Evolutionary conservation across 23 tunicate genomes (phyloP), one percentile per base, ranked within the genome.

Genomic region (Halocynthia aurantium): DNA sequence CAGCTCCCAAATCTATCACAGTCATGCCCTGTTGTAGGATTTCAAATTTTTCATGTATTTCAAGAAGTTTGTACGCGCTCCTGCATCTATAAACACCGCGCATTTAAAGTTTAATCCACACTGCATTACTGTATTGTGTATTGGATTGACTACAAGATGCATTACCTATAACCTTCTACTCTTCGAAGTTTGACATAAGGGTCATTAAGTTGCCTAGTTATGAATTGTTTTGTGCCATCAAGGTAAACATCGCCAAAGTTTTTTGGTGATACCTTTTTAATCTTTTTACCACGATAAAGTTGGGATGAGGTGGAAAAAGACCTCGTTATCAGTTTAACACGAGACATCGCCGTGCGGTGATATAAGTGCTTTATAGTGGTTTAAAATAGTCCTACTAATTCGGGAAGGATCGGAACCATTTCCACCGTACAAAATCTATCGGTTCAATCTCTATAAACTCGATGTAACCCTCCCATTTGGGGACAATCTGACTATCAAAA

Each of bases 11-110:
- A 52, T 92, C 98, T 44, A 92, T 53, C 2, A 92, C 84, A 11
- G 49, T 73, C 78, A 81, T 80, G 10, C 91, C 98, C 7, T 80
- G 88, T 50, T 86, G 56, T 13, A 92, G 53, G 19, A 92, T 71
- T 8, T 75, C 57, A 71, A 81, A 74, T 52, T 80, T 67, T 7
- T 92, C 88, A 77, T 82, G 86, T 19, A 92, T 92, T 82, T 92
- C 98, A 60, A 79, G 73, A 55, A 92, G 76, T 67, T 92, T 92
- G 71, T 78, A 92, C 17, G 75, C 88, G 76, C 98, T 92, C 40
- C 98, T 81, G 51, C 98, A 92, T 53, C 98, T 80, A 54, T 11
- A 75, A 6, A 65, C n/a, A 58, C 17, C 63, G 4, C 15, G 4
- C 44, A 31, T 31, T 0, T 31, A 4, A 31, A 31, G 44, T 31